Evolutionary conservation across 35 echinoderm and acorn worm genomes (phyloP).

Genomic region (Anneissia japonica): DNA sequence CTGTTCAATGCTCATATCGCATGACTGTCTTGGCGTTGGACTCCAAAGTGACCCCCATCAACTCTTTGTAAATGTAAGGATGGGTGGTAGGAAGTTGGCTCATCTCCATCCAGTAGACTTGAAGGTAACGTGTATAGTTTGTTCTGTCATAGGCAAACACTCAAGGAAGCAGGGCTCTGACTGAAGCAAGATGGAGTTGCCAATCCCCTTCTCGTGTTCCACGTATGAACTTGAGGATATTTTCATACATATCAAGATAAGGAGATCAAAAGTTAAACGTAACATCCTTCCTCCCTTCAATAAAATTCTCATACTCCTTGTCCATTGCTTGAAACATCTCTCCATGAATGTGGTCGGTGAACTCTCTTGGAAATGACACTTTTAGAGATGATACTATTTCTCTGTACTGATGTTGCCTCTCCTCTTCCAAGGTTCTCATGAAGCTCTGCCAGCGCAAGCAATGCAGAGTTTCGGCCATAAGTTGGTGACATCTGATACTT

Average conservation of each 20-base stretch:
- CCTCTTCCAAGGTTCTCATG: slow-evolving; percentile 19
- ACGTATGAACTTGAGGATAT: slow-evolving; percentile 22
- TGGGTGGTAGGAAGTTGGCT: slow-evolving; percentile 30
- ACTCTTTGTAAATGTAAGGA: slow-evolving; percentile 17
- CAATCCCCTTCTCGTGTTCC: slow-evolving; percentile 53
- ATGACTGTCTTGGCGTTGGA: slow-evolving; percentile 43
- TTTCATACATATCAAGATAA: slow-evolving; percentile 49
- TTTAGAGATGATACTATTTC: not conserved
- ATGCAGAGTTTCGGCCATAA: slow-evolving; percentile 46
- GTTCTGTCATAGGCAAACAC: slow-evolving; percentile 46
- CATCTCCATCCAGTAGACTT: slow-evolving; percentile 79
- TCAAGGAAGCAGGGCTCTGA: slow-evolving; percentile 33
- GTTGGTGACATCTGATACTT: slow-evolving; percentile 45
- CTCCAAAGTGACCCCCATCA: slow-evolving; percentile 49
- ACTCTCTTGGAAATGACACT: not conserved
- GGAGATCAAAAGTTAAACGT: slow-evolving; percentile 47
- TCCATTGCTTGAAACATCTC: not conserved
- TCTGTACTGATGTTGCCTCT: not conserved
- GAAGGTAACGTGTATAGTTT: slow-evolving; percentile 55
- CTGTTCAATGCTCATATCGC: slow-evolving; percentile 46
- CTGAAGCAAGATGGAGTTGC: slow-evolving; percentile 39
- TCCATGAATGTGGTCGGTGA: slow-evolving; percentile 10
- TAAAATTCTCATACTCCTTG: not conserved
- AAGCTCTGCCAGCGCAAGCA: slow-evolving; percentile 40
- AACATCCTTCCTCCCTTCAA: not conserved